These are phyloP conservation scores for Pterostichus niger DNA, from an alignment of 2,888 invertebrate genomes.

Conservation along the genomic window DNA sequence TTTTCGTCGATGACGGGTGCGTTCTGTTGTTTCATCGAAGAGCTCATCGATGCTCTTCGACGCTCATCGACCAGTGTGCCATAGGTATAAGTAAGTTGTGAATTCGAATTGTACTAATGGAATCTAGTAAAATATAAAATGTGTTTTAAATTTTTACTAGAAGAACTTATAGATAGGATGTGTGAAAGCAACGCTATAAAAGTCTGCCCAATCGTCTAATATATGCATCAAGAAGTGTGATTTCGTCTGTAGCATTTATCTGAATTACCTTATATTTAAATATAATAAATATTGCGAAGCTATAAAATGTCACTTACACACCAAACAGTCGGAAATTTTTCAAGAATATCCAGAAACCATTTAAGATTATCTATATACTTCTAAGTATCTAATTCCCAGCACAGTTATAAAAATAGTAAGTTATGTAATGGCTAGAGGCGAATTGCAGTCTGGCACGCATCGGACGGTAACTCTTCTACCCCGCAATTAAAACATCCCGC, in stretches of 20 bases:
- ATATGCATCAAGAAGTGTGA: constrained; percentile 49
- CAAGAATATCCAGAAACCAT: constrained; percentile 43
- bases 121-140: background rate
- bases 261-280: constrained; percentile 21
- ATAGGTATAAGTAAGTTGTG: too few species aligned
- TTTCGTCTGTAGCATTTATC: constrained; percentile 39
- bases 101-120: background rate
- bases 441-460: constrained; percentile 50
- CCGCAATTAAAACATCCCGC: constrained; percentile 57
- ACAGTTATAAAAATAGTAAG: constrained; percentile 53
- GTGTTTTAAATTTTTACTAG: background rate
- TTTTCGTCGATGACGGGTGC: too few species aligned
- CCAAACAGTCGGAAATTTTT: constrained; percentile 29
- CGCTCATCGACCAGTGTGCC: too few species aligned
- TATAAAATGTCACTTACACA: constrained; percentile 14
- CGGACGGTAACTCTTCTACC: constrained; percentile 12
- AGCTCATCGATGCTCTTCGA: too few species aligned
- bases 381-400: constrained; percentile 39
- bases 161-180: background rate
- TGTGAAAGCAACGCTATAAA: constrained; percentile 8
- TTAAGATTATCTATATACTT: constrained; percentile 37
- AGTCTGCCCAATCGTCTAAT: constrained; percentile 29
- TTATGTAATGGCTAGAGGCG: constrained; percentile 17
- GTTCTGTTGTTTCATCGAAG: too few species aligned
- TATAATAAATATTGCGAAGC: constrained; percentile 26